A percentile compares a stretch with the other conserved stretches of the same genome.
Evolutionary conservation across 2,888 invertebrate genomes (phyloP).

Genomic region (Apantesis nais): DNA sequence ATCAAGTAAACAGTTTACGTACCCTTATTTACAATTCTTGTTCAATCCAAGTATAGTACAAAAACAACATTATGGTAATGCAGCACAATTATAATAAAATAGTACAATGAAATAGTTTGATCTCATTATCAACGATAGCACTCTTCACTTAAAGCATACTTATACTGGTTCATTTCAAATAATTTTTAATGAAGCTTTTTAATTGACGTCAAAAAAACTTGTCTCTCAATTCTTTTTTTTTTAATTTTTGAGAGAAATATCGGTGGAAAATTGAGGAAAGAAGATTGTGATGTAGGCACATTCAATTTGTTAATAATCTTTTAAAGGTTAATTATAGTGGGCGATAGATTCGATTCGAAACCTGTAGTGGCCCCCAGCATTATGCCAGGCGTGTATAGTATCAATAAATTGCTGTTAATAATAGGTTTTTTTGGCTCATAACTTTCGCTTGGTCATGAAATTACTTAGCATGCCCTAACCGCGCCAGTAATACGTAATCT

Average conservation of each 20-base stretch:
- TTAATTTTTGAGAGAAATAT: background rate
- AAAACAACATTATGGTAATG: constrained; percentile 31
- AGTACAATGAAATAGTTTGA: background rate
- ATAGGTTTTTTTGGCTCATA: constrained; percentile 37
- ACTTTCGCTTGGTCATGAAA: constrained; percentile 45
- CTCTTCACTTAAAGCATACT: background rate
- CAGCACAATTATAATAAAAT: constrained; percentile 8
- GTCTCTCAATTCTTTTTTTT: background rate
- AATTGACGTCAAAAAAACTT: background rate
- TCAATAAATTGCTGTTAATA: constrained; percentile 45
- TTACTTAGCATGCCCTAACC: constrained; percentile 15
- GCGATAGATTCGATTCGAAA: background rate
- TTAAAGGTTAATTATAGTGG: background rate
- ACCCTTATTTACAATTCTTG: constrained; percentile 27
- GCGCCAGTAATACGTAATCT: constrained; percentile 31
- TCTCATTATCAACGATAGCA: background rate
- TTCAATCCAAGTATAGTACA: constrained; percentile 18
- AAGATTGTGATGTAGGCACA: background rate
- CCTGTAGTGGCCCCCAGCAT: constrained; percentile 17
- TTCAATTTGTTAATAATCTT: background rate
- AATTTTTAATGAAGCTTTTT: background rate
- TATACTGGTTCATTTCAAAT: background rate
- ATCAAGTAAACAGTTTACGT: constrained; percentile 26
- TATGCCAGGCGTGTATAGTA: constrained; percentile 18
- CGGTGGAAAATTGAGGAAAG: too few relatives aligned